A percentile compares a stretch with the other conserved stretches of the same genome.
Evolutionary conservation across 2,888 invertebrate genomes (phyloP).

Genomic region (Eupelmus urozonus): DNA sequence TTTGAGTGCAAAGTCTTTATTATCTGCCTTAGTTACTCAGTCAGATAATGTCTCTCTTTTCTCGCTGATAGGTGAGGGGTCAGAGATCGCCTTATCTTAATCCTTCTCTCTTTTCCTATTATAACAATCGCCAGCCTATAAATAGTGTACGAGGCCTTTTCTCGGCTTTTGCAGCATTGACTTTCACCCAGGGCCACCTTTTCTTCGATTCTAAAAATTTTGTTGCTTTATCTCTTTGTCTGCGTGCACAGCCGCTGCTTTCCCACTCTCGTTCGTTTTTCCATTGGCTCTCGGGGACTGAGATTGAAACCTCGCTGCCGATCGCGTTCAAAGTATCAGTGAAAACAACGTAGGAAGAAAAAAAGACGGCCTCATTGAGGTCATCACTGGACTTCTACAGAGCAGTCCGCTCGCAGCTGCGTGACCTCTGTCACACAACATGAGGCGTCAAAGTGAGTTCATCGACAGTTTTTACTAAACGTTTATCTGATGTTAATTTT

Average conservation of each 20-base stretch:
- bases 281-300: slow-evolving; percentile 32
- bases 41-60: slow-evolving; percentile 45
- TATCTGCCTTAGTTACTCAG: slow-evolving; percentile 46
- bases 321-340: slow-evolving; percentile 52
- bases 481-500: slow-evolving; percentile 35
- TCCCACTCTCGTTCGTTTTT: slow-evolving; percentile 33
- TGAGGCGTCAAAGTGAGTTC: slow-evolving; percentile 70
- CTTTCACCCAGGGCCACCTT: slow-evolving; percentile 40
- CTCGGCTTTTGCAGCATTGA: slow-evolving; percentile 49
- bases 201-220: slow-evolving; percentile 38
- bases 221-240: slow-evolving; percentile 34
- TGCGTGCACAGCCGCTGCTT: not conserved
- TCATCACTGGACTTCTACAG: slow-evolving; percentile 73
- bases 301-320: slow-evolving; percentile 36
- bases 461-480: slow-evolving; percentile 29
- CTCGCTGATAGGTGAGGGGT: slow-evolving; percentile 60
- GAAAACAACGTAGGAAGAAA: slow-evolving; percentile 56
- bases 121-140: slow-evolving; percentile 51
- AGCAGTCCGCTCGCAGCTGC: slow-evolving; percentile 69
- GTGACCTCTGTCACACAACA: slow-evolving; percentile 68
- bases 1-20: slow-evolving; percentile 27
- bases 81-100: slow-evolving; percentile 65
- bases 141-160: slow-evolving; percentile 41
- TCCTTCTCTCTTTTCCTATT: slow-evolving; percentile 59
- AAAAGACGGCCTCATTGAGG: slow-evolving; percentile 67